Conservation (phyloP, 2,888 invertebrate species). For the Lucinisca nassula region DNA sequence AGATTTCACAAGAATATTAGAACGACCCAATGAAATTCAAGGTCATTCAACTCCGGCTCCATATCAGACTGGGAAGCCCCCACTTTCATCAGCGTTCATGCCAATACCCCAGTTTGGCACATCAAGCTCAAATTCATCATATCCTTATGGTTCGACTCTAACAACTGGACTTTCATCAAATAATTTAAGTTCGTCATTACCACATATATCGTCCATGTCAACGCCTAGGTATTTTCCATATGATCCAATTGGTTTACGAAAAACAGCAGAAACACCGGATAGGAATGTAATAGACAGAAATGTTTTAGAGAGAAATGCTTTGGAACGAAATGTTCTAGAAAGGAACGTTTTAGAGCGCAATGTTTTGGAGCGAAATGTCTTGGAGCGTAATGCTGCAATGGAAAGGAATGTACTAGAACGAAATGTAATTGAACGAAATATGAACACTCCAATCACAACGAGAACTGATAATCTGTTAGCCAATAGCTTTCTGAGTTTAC, state of each 20-base stretch:
- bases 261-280: conserved; percentile 87
- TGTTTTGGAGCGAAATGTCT: conserved; percentile 57
- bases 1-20: conserved; percentile 73
- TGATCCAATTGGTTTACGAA: conserved; percentile 97
- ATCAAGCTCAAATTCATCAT: conserved; percentile 73
- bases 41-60: conserved; percentile 66
- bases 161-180: conserved; percentile 75
- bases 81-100: conserved; percentile 93
- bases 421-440: conserved; percentile 76
- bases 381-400: conserved; percentile 35
- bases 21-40: conserved; percentile 65
- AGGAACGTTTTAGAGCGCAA: conserved; percentile 59
- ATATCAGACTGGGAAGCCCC: conserved; percentile 71
- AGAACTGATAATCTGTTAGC: conserved; percentile 80
- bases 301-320: not conserved
- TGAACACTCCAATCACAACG: conserved; percentile 80
- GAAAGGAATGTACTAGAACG: conserved; percentile 60
- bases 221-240: conserved; percentile 91
- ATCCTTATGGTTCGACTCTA: conserved; percentile 74
- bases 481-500: conserved; percentile 90
- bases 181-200: conserved; percentile 84
- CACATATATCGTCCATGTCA: conserved; percentile 86
- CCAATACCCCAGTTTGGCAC: conserved; percentile 91
- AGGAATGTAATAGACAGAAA: not conserved
- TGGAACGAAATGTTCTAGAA: conserved; percentile 29